Evolutionary conservation across 2,113 vertebrate species (phyloP).

Genomic region (Cryptotis parvus): DNA sequence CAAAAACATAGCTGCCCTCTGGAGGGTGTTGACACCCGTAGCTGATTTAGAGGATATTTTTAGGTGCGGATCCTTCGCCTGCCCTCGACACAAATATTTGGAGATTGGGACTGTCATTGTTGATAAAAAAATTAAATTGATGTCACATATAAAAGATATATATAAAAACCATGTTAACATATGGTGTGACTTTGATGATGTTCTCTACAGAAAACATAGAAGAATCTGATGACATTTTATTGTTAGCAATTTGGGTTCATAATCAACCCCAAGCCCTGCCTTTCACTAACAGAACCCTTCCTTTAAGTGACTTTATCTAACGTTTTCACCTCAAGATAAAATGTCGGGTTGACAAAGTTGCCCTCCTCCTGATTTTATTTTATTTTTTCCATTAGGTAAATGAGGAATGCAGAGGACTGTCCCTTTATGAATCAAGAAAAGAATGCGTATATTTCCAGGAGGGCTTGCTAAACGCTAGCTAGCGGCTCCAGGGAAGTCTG

Average conservation of each 20-base stretch:
- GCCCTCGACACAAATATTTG: constrained; percentile 79
- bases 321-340: constrained; percentile 19
- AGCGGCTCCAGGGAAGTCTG: constrained; percentile 27
- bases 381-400: neutral
- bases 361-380: neutral
- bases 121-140: constrained; percentile 80
- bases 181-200: constrained; percentile 67
- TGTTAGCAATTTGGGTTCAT: constrained; percentile 65
- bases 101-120: constrained; percentile 80
- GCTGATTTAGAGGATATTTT: constrained; percentile 76
- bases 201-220: constrained; percentile 46
- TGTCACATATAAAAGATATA: constrained; percentile 70
- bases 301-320: constrained; percentile 27
- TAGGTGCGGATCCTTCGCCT: constrained; percentile 67
- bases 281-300: constrained; percentile 47
- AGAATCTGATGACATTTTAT: constrained; percentile 80
- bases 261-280: constrained; percentile 50
- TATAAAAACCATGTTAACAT: constrained; percentile 79
- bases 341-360: neutral
- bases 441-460: constrained; percentile 4
- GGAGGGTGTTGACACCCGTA: constrained; percentile 78
- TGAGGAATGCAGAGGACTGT: neutral
- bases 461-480: neutral
- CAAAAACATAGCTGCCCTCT: constrained; percentile 72
- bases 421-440: constrained; percentile 25